Evolutionary conservation across 2,888 invertebrate genomes (phyloP), one percentile per base, ranked within the genome.

Genomic region (Apotomis betuletana): DNA sequence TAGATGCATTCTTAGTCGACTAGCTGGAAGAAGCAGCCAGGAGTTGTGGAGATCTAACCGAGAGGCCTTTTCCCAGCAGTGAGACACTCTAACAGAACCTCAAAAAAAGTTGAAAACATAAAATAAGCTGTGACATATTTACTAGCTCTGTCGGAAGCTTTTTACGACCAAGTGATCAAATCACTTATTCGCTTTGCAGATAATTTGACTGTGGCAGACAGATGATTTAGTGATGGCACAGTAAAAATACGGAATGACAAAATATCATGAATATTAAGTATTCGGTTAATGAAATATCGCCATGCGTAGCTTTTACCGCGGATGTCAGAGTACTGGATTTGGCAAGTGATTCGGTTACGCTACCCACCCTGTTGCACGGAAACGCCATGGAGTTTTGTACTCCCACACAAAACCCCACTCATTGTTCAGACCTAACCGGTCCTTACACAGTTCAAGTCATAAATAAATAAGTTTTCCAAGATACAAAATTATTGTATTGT

Each of bases 191-290:
- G 59, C 54, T 36, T 67, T 62, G 52, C 63, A 67, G 57, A 71
- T 67, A 71, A 71, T 67, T 71, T 71, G 67, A 57, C 62, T 62
- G 57, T 62, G 71, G 62, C 71, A 67, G 67, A 71, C 71, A 52
- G 62, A 68, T 72, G 72, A 72, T 72, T 68, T 72, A 72, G 54
- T 63, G 58, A 59, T 44, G 46, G 58, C 62, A 46, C 67, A 46
- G 68, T 72, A 68, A 63, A 72, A 63, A 68, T 68, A 72, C 70
- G 58, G 57, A 62, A 74, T 70, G 70, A 62, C 70, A 67, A 70
- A 63, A 74, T 67, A 63, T 74, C 74, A 74, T 74, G 74, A 74
- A 74, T 72, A 72, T 72, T 72, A 72, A 72, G 63, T 68, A 72
- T 62, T 67, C 36, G 67, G 67, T 70, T 70, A 74, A 74, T 74